phyloP scores from a whole-genome alignment of 2,113 vertebrate genomes.

The Pelmatolapia mariae region DNA sequence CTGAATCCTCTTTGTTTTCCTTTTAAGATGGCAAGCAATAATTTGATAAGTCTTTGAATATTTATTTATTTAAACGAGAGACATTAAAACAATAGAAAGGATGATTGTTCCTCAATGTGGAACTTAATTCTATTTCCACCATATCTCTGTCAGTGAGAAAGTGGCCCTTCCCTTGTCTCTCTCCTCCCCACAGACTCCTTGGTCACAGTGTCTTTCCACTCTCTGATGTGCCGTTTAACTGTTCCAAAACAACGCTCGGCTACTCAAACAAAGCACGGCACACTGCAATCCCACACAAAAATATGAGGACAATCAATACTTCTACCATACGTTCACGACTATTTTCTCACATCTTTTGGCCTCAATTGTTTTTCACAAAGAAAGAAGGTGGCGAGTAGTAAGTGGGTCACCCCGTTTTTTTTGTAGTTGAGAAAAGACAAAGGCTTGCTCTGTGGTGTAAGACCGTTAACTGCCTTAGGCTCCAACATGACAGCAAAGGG shows the following conservation, averaged over 20 bases:
- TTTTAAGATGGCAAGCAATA: neutral
- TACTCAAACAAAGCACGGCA: neutral
- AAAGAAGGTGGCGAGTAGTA: neutral
- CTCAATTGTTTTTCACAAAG: neutral
- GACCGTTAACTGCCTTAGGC: slow-evolving; percentile 43
- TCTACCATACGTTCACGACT: neutral
- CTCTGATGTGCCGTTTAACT: neutral
- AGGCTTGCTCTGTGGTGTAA: slow-evolving; percentile 11
- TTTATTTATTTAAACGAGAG: neutral
- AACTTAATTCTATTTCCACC: neutral
- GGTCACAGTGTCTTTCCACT: neutral
- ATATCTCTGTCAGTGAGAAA: neutral
- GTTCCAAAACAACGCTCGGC: neutral
- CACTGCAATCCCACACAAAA: neutral
- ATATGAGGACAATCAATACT: neutral
- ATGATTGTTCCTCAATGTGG: neutral
- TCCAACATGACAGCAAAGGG: slow-evolving; percentile 39
- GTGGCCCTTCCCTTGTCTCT: neutral
- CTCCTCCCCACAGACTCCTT: neutral
- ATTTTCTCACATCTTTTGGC: neutral
- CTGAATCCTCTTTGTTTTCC: neutral
- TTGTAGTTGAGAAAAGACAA: slow-evolving; percentile 8
- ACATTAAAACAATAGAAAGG: neutral
- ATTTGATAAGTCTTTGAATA: neutral
- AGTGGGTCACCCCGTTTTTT: slow-evolving; percentile 46